These are phyloP conservation scores for Otolemur garnettii DNA, from an alignment of 2,113 vertebrate genomes.

Conservation along the genomic window DNA sequence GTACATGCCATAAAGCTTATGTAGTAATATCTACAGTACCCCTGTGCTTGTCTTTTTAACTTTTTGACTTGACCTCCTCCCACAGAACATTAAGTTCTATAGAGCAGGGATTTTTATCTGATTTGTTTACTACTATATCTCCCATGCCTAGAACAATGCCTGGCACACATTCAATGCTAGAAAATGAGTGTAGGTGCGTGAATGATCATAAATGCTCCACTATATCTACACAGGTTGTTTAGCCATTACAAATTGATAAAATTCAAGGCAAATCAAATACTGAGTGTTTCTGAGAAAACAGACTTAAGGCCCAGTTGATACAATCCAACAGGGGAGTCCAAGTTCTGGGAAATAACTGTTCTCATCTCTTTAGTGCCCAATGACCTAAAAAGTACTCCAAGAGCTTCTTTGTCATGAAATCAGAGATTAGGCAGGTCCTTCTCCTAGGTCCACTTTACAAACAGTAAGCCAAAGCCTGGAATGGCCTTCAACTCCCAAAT, in stretches of 20 bases:
- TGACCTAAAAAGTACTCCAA: neutral
- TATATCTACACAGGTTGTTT: neutral
- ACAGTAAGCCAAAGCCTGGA: neutral
- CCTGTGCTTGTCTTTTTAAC: neutral
- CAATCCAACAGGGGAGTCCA: neutral
- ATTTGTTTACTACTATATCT: neutral
- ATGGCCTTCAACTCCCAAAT: neutral
- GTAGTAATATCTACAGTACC: neutral
- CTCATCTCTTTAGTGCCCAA: neutral
- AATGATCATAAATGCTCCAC: constrained; percentile 31
- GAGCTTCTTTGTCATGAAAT: neutral
- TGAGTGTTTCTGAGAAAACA: constrained; percentile 44
- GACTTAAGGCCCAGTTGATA: neutral
- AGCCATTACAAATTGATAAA: constrained; percentile 5
- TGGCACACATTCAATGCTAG: neutral
- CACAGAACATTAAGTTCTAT: neutral
- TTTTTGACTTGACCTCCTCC: neutral
- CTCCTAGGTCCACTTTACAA: neutral
- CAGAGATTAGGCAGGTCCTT: neutral
- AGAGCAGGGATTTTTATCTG: neutral
- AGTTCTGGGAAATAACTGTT: neutral
- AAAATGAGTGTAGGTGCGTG: neutral
- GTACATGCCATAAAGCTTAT: neutral
- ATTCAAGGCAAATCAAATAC: neutral
- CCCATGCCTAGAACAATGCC: constrained; percentile 18